Evolutionary conservation across 2,797 vertebrate genomes (phyloP).

Genomic region (Danionella dracula): DNA sequence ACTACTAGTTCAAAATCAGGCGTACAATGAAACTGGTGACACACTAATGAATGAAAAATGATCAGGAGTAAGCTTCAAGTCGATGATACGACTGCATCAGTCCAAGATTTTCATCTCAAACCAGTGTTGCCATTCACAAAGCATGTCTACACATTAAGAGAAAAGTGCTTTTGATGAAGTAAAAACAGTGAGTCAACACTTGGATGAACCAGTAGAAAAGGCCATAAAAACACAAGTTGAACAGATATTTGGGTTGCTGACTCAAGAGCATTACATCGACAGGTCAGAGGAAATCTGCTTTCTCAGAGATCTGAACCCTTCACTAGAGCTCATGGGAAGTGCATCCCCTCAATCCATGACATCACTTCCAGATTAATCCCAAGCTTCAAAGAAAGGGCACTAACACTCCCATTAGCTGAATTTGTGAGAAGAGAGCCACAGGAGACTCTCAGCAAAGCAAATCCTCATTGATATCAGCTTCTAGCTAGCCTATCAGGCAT

Average conservation of each 20-base stretch:
- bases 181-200: conserved; percentile 64
- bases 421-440: conserved; percentile 37
- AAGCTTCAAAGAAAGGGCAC: conserved; percentile 9
- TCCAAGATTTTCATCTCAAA: conserved; percentile 35
- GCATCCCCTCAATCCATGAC: conserved; percentile 1
- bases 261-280: conserved; percentile 24
- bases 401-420: conserved; percentile 12
- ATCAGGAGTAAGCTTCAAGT: neutral
- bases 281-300: conserved; percentile 17
- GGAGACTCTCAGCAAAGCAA: conserved; percentile 24
- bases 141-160: conserved; percentile 52
- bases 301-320: conserved; percentile 2
- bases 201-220: conserved; percentile 47
- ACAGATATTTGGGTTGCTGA: conserved; percentile 16
- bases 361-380: conserved; percentile 16
- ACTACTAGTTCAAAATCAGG: conserved; percentile 21
- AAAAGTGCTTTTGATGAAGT: conserved; percentile 71
- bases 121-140: conserved; percentile 64
- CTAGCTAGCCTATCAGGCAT: neutral
- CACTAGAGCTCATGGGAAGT: neutral
- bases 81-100: too few relatives aligned
- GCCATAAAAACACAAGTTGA: conserved; percentile 21
- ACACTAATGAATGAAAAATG: neutral
- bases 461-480: conserved; percentile 5
- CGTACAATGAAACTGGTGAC: conserved; percentile 17